Evolutionary conservation across 1,140 invertebrate genomes (phyloP).

Genomic region (Oedothorax gibbosus): DNA sequence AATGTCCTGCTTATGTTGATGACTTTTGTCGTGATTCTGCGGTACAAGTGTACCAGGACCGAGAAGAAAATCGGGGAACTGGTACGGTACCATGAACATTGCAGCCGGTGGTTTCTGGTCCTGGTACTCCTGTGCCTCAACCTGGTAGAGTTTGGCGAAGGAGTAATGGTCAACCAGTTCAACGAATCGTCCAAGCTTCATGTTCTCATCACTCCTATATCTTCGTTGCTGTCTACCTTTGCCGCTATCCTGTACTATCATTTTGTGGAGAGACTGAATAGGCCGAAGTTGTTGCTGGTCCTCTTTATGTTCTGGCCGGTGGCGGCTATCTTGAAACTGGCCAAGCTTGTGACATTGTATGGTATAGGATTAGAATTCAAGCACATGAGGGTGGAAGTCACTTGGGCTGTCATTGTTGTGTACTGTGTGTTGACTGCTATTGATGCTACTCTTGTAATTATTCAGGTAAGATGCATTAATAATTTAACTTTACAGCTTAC

Average conservation of each 20-base stretch:
- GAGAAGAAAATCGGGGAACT: constrained; percentile 15
- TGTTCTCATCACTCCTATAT: constrained; percentile 42
- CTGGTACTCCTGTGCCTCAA: constrained; percentile 45
- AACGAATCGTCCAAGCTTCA: constrained; percentile 47
- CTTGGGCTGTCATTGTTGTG: constrained; percentile 50
- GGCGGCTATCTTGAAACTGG: constrained; percentile 42
- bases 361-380: constrained; percentile 45
- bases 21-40: constrained; percentile 18
- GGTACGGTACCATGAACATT: constrained; percentile 58
- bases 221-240: constrained; percentile 39
- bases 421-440: constrained; percentile 57
- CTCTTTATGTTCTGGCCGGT: constrained; percentile 61
- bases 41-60: constrained; percentile 35
- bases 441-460: constrained; percentile 58
- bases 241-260: constrained; percentile 52
- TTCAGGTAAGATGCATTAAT: constrained; percentile 52
- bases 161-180: constrained; percentile 48
- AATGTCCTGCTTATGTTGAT: constrained; percentile 34
- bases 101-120: constrained; percentile 58
- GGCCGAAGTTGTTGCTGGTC: constrained; percentile 51
- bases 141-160: constrained; percentile 60
- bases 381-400: constrained; percentile 56
- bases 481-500: too few species aligned
- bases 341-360: constrained; percentile 56
- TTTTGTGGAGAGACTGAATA: constrained; percentile 55